These are phyloP conservation scores for Leptopilina syphax DNA, from an alignment of 2,888 invertebrate genomes.

Conservation along the genomic window DNA sequence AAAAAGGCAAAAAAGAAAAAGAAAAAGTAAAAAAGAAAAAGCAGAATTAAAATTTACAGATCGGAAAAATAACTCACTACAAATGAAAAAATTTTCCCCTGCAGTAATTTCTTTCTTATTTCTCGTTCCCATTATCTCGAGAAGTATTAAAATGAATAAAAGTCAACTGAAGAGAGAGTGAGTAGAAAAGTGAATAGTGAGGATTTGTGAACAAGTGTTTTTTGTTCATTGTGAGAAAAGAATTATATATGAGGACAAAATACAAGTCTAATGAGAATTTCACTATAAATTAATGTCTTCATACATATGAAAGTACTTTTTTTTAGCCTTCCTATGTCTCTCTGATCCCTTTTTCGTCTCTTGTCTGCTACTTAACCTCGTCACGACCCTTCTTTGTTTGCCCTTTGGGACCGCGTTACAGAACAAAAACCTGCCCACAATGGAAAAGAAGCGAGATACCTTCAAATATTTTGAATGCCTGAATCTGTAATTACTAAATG, in stretches of 20 bases:
- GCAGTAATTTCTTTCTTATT: no score
- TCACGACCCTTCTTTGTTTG: constrained; percentile 38
- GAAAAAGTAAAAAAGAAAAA: no score
- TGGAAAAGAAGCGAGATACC: constrained; percentile 26
- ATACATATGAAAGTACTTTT: constrained; percentile 39
- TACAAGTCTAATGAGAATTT: constrained; percentile 36
- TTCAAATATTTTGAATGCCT: constrained; percentile 34
- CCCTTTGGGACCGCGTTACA: constrained; percentile 36
- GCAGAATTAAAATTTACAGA: no score
- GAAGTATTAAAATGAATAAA: no score
- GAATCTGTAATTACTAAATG: constrained; percentile 38
- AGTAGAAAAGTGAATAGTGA: background rate
- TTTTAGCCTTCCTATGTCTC: constrained; percentile 41
- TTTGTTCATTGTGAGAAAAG: background rate
- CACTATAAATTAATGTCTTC: constrained; percentile 38
- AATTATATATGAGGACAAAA: background rate
- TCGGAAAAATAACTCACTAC: no score
- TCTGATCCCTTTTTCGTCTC: constrained; percentile 19
- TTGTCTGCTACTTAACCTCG: constrained; percentile 42
- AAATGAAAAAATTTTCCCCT: no score
- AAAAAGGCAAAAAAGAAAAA: no score
- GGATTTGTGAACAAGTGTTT: constrained; percentile 19
- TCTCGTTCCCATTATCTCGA: no score
- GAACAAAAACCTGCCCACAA: constrained; percentile 38
- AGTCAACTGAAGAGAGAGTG: no score